Evolutionary conservation across 2,113 vertebrate genomes (phyloP).

Genomic region (Centropus bengalensis): DNA sequence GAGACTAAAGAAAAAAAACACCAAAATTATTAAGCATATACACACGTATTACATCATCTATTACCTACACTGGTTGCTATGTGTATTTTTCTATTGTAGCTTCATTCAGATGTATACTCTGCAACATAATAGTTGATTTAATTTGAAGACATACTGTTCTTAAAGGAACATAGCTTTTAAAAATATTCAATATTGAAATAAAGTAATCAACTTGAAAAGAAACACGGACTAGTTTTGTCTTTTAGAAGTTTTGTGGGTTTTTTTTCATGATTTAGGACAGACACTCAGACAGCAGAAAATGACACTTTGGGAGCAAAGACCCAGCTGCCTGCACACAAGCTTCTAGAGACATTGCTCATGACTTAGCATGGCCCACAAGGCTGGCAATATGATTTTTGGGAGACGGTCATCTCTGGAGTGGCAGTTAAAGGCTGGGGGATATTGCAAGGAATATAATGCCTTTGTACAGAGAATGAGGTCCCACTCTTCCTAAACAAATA

Average conservation of each 20-base stretch:
- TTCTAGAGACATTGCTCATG: not conserved
- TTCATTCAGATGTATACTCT: conserved; percentile 42
- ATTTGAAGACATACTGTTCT: conserved; percentile 35
- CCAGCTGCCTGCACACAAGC: not conserved
- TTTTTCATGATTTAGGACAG: not conserved
- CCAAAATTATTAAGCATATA: conserved; percentile 49
- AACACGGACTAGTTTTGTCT: conserved; percentile 43
- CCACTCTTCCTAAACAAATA: not conserved
- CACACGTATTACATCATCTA: conserved; percentile 38
- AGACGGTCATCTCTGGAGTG: not conserved
- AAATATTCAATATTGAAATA: conserved; percentile 71
- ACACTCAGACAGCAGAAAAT: not conserved
- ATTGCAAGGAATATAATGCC: not conserved
- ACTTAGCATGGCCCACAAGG: not conserved
- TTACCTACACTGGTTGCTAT: conserved; percentile 35
- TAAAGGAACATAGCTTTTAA: conserved; percentile 65
- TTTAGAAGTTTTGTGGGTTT: not conserved
- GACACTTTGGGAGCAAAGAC: not conserved
- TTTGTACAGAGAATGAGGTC: not conserved
- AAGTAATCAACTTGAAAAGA: conserved; percentile 76
- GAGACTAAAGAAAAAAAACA: conserved; percentile 36
- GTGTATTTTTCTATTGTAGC: conserved; percentile 61
- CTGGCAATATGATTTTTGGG: not conserved
- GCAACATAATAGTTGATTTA: conserved; percentile 51
- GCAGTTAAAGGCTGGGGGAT: not conserved